These are phyloP conservation scores for Cisticola juncidis DNA, from an alignment of 2,113 vertebrate species.

Conservation along the genomic window DNA sequence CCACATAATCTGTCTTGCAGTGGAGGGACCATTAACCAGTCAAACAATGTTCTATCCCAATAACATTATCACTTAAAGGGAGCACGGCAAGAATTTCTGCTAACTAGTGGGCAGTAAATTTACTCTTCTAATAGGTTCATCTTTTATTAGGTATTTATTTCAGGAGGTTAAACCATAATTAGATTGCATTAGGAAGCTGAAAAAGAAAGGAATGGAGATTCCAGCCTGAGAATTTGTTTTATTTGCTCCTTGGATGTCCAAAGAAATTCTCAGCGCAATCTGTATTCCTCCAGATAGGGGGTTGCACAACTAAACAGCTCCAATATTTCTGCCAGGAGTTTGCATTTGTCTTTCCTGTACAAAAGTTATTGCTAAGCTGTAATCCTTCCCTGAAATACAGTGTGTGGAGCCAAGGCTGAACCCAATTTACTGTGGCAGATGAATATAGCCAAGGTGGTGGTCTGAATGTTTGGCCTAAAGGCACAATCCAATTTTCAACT, in stretches of 20 bases:
- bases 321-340: constrained; percentile 64
- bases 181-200: constrained; percentile 62
- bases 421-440: constrained; percentile 83
- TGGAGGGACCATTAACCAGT: constrained; percentile 64
- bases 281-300: constrained; percentile 61
- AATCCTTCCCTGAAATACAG: constrained; percentile 70
- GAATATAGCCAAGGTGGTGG: constrained; percentile 83
- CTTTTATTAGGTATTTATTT: constrained; percentile 81
- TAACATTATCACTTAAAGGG: constrained; percentile 57
- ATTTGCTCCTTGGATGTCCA: constrained; percentile 52
- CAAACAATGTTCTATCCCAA: constrained; percentile 67
- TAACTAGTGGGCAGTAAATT: constrained; percentile 71
- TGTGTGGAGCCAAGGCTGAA: constrained; percentile 67
- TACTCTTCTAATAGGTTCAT: constrained; percentile 76
- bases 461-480: constrained; percentile 83
- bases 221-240: constrained; percentile 60
- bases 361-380: constrained; percentile 71
- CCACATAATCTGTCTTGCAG: constrained; percentile 65
- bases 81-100: constrained; percentile 45
- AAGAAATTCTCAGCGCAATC: constrained; percentile 59
- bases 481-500: constrained; percentile 87
- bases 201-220: constrained; percentile 53
- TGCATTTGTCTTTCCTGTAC: constrained; percentile 72
- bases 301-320: constrained; percentile 62
- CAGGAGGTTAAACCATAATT: constrained; percentile 73